These are phyloP conservation scores for Macrosiphum euphorbiae DNA, from an alignment of 2,888 invertebrate species.

Conservation along the genomic window DNA sequence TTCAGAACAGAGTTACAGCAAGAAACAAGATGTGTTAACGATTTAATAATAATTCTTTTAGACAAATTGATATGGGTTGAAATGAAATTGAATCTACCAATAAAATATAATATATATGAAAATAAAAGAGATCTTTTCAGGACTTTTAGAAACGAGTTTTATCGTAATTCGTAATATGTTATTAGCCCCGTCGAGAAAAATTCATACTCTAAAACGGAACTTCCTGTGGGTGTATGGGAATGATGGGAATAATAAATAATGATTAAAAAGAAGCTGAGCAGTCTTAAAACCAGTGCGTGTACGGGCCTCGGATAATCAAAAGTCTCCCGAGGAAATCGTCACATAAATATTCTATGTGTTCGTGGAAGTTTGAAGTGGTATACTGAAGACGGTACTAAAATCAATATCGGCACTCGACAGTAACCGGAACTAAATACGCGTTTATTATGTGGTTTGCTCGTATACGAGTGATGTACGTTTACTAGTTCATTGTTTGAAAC, in stretches of 20 bases:
- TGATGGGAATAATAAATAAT: not conserved
- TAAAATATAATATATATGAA: not conserved
- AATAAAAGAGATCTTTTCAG: not conserved
- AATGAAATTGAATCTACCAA: not conserved
- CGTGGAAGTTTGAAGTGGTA: slow-evolving; percentile 23
- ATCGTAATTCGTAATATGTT: not conserved
- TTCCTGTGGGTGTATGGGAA: not conserved
- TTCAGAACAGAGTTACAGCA: not conserved
- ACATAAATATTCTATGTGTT: slow-evolving; percentile 17
- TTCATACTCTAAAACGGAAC: not conserved
- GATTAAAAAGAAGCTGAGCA: not conserved
- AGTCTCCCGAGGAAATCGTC: not conserved
- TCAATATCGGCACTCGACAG: not conserved
- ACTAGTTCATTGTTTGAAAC: not conserved
- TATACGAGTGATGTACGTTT: not conserved
- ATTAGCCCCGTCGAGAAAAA: not conserved
- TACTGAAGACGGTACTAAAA: slow-evolving; percentile 1
- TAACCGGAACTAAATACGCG: slow-evolving; percentile 3
- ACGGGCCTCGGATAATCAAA: not conserved
- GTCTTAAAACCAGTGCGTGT: not conserved
- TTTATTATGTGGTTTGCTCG: slow-evolving; percentile 7
- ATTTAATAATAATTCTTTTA: not conserved
- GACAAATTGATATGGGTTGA: not conserved
- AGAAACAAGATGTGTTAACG: not conserved
- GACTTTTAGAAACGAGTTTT: not conserved